Percentiles rank a stretch among this genome's conserved stretches.
Conservation (phyloP, 2,888 invertebrate species). For the Phytoseiulus persimilis region DNA sequence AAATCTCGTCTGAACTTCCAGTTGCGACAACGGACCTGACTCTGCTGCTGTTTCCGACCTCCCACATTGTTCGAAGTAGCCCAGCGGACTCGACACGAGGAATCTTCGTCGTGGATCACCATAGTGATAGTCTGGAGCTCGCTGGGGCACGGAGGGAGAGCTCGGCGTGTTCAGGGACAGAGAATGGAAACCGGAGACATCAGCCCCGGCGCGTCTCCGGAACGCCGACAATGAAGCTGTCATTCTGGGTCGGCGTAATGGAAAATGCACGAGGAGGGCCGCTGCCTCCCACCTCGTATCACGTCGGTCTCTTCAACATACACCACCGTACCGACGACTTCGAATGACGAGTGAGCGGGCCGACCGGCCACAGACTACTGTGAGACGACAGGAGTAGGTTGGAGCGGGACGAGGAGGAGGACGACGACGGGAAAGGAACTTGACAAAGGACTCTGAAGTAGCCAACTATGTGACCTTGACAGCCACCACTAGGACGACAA, state of each 20-base stretch:
- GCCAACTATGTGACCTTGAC: not conserved
- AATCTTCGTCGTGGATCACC: no score
- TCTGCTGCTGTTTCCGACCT: not conserved
- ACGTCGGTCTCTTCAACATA: no score
- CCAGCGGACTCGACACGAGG: no score
- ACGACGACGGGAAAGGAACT: not conserved
- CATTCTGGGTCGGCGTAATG: not conserved
- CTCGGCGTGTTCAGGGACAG: no score
- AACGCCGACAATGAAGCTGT: not conserved
- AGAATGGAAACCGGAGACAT: not conserved
- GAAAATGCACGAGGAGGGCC: not conserved
- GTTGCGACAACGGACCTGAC: no score
- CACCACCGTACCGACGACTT: no score
- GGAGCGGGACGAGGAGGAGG: not conserved
- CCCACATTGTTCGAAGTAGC: not conserved
- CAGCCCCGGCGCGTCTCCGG: not conserved
- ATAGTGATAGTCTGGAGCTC: no score
- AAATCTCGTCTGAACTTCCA: not conserved
- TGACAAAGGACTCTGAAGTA: not conserved
- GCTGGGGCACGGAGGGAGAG: no score
- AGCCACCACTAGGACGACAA: not conserved
- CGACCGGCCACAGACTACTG: not conserved
- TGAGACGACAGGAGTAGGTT: not conserved
- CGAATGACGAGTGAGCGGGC: not conserved
- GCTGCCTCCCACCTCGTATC: not conserved